phyloP scores from a whole-genome alignment of 1,140 invertebrate species.

The Kradibia gibbosae region DNA sequence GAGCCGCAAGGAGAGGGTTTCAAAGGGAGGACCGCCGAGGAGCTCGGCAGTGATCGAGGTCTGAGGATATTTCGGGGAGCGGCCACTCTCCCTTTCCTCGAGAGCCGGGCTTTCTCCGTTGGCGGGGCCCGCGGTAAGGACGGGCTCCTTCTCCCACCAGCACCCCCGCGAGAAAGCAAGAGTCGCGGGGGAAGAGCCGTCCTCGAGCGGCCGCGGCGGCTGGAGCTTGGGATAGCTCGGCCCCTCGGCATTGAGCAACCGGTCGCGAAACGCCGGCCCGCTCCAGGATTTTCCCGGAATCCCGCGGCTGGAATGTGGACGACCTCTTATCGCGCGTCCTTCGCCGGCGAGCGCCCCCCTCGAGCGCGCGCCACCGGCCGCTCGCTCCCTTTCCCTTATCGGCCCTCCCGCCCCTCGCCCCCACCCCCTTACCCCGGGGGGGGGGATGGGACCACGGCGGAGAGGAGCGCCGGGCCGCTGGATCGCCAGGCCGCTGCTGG shows the following conservation, averaged over 20 bases:
- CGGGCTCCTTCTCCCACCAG: background rate
- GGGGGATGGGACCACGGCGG: too few relatives aligned
- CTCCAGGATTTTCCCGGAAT: background rate
- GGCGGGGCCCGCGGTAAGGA: background rate
- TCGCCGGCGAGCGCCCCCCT: too few relatives aligned
- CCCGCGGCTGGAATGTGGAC: too few relatives aligned
- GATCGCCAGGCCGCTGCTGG: background rate
- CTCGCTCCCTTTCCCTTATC: too few relatives aligned
- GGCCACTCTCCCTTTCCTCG: background rate
- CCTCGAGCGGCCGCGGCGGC: slow-evolving; percentile 72
- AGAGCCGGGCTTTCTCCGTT: slow-evolving; percentile 37
- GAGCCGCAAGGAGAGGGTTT: background rate
- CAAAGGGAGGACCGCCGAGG: too few relatives aligned
- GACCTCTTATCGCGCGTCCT: too few relatives aligned
- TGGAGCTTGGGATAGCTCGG: slow-evolving; percentile 59
- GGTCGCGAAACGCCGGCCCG: slow-evolving; percentile 30
- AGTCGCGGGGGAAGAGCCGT: slow-evolving; percentile 56
- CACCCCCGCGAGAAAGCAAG: slow-evolving; percentile 58
- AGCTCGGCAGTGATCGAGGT: too few relatives aligned
- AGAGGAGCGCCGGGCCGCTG: too few relatives aligned
- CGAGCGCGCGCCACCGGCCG: too few relatives aligned
- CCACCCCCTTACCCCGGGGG: too few relatives aligned
- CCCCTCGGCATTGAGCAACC: slow-evolving; percentile 67
- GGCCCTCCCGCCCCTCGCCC: too few relatives aligned
- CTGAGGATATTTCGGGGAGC: background rate